Conservation (phyloP, 2,113 vertebrate genomes). For the Syngnathus floridae region DNA sequence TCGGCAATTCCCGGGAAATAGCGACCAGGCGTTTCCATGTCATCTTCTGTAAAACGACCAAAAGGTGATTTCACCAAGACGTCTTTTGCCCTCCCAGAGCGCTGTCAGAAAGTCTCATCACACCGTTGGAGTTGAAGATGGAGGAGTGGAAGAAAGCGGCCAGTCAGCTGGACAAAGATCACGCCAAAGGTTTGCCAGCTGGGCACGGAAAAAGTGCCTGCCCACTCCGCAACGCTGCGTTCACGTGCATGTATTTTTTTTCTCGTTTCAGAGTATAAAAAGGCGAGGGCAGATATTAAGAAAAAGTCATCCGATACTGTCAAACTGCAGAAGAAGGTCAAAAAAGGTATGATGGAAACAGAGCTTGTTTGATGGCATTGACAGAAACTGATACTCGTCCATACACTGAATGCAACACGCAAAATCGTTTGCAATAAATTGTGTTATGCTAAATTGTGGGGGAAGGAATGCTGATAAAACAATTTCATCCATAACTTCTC, state of each 20-base stretch:
- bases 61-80: background rate
- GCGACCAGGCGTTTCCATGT: no score
- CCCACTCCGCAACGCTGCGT: background rate
- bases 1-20: background rate
- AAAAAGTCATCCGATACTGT: slow-evolving; percentile 81
- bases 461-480: no score
- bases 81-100: slow-evolving; percentile 52
- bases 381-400: background rate
- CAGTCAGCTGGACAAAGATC: slow-evolving; percentile 78
- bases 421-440: background rate
- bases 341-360: slow-evolving; percentile 71
- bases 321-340: slow-evolving; percentile 81
- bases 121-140: slow-evolving; percentile 73
- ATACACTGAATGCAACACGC: background rate
- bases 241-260: background rate
- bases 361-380: background rate
- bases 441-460: no score
- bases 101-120: slow-evolving; percentile 74
- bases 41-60: background rate
- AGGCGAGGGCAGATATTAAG: slow-evolving; percentile 76
- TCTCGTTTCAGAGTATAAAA: slow-evolving; percentile 71
- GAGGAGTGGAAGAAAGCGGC: slow-evolving; percentile 80
- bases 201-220: background rate
- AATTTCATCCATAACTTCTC: no score
- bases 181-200: slow-evolving; percentile 70